These are phyloP conservation scores for Pseudotriccus pelzelni DNA, from an alignment of 2,797 vertebrate species.

Conservation along the genomic window DNA sequence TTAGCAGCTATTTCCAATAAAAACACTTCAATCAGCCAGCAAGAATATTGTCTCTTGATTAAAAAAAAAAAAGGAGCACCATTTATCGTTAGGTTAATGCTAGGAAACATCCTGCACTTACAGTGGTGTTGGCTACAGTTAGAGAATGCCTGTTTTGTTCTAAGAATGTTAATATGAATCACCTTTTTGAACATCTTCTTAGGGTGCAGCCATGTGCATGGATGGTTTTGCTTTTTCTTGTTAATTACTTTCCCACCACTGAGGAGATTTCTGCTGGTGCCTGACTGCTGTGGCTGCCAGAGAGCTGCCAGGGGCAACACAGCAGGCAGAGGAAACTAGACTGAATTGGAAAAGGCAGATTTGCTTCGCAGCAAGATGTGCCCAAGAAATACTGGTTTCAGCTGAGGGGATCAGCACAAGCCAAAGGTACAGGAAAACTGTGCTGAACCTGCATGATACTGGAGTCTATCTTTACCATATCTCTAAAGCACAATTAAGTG, in stretches of 20 bases:
- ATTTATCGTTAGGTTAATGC: accelerated
- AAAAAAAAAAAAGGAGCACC: neutral
- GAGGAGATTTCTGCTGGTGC: neutral
- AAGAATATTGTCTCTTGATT: neutral
- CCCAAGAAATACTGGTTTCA: neutral
- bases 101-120: neutral
- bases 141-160: neutral
- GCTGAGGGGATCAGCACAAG: neutral
- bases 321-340: neutral
- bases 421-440: accelerated
- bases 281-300: neutral
- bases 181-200: neutral
- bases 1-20: slow-evolving; percentile 29
- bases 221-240: neutral
- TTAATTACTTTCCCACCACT: neutral
- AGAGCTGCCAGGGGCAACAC: neutral
- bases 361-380: neutral
- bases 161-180: neutral
- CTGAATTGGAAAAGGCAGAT: neutral
- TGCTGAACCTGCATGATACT: neutral
- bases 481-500: neutral
- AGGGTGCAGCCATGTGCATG: neutral
- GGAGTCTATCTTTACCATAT: neutral
- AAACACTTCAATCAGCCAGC: slow-evolving; percentile 20
- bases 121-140: neutral